These are phyloP conservation scores for Etheostoma nigrum DNA, from an alignment of 2,797 vertebrate genomes.

Conservation along the genomic window DNA sequence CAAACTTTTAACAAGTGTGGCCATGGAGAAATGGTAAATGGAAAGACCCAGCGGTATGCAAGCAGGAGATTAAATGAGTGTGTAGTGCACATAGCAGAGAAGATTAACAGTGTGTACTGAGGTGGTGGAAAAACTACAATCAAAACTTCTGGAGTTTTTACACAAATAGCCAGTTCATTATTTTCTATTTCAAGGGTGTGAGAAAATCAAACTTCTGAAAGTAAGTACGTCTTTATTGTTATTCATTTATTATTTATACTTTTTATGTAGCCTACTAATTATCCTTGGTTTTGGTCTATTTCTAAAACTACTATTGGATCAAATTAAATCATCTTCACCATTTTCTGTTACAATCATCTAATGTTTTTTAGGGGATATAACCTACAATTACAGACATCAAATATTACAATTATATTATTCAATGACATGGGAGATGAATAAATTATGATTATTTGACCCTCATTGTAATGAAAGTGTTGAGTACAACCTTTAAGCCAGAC, in stretches of 20 bases:
- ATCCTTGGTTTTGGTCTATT: not conserved
- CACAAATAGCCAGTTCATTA: conserved; percentile 34
- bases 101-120: conserved; percentile 79
- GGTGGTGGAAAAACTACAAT: conserved; percentile 58
- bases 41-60: conserved; percentile 78
- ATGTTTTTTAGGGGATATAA: not conserved
- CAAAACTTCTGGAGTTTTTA: conserved; percentile 40
- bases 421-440: not conserved
- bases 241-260: conserved; percentile 5
- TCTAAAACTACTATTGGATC: not conserved
- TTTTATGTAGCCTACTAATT: not conserved
- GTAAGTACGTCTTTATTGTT: conserved; percentile 63
- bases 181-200: conserved; percentile 45
- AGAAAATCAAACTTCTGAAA: conserved; percentile 43
- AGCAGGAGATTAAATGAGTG: conserved; percentile 78
- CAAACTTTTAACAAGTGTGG: conserved; percentile 54
- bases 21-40: conserved; percentile 68
- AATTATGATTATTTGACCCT: not conserved
- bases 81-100: conserved; percentile 78
- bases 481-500: not conserved
- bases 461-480: not conserved
- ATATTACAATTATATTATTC: not conserved
- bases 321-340: not conserved
- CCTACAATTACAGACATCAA: not conserved
- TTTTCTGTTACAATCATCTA: conserved; percentile 5